A percentile compares a stretch with the other conserved stretches of the same genome.
phyloP scores from a whole-genome alignment of 2,797 vertebrate genomes.

The Tympanoctomys barrerae region DNA sequence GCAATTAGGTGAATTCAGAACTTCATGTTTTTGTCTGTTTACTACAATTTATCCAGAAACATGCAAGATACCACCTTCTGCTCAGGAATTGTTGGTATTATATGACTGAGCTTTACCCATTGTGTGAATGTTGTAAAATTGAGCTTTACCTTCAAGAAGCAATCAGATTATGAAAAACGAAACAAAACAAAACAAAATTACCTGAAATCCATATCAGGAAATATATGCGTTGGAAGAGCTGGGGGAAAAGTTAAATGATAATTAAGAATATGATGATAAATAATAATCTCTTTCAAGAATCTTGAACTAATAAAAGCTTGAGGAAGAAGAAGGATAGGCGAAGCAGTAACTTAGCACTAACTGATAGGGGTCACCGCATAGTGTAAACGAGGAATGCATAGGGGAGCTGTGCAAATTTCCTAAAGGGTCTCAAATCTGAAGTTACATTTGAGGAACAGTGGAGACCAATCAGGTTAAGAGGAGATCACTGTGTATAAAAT shows the following conservation, averaged over 20 bases:
- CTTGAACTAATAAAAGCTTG: not conserved
- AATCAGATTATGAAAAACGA: not conserved
- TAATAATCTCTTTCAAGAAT: not conserved
- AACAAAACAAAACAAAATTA: not conserved
- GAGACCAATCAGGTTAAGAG: not conserved
- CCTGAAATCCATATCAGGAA: conserved; percentile 1
- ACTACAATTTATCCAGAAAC: not conserved
- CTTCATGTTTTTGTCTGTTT: conserved; percentile 13
- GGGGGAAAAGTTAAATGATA: not conserved
- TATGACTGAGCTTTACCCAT: not conserved
- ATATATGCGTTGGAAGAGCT: not conserved
- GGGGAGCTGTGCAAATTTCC: too few species aligned
- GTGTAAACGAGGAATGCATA: not conserved
- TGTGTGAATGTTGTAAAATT: not conserved
- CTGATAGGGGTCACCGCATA: not conserved
- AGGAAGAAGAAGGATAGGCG: not conserved
- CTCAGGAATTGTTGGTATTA: not conserved
- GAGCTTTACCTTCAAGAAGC: not conserved
- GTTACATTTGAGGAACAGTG: not conserved
- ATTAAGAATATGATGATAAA: not conserved
- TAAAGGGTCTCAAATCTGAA: not conserved
- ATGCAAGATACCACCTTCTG: not conserved
- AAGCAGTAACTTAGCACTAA: not conserved
- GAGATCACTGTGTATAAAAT: not conserved
- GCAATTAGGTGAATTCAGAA: not conserved